Percentiles rank a stretch among this genome's conserved stretches.
Evolutionary conservation across 2,797 vertebrate genomes (phyloP).

Genomic region (Mus minutoides): DNA sequence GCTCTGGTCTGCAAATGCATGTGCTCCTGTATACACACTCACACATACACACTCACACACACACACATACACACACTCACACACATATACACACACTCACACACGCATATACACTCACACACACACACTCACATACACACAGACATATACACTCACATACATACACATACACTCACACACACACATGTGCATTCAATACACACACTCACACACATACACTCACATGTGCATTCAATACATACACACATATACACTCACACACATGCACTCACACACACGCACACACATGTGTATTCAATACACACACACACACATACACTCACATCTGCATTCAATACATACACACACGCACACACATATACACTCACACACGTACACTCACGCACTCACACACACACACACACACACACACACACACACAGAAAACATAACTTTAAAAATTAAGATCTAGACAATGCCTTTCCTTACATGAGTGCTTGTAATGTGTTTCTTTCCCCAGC

Average conservation of each 20-base stretch:
- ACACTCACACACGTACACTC: neutral
- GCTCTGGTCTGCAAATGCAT: neutral
- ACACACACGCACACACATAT: neutral
- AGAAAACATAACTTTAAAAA: neutral
- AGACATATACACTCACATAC: neutral
- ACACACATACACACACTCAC: too few relatives aligned
- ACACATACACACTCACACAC: neutral
- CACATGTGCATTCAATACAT: too few relatives aligned
- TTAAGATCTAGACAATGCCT: neutral
- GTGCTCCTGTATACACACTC: neutral
- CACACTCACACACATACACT: too few relatives aligned
- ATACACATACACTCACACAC: neutral
- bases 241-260: too few relatives aligned
- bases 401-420: neutral
- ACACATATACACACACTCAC: too few relatives aligned
- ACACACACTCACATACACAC: too few relatives aligned
- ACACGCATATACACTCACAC: neutral
- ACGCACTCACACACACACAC: too few relatives aligned
- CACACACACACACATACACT: too few relatives aligned
- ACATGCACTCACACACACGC: neutral
- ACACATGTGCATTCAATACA: too few relatives aligned
- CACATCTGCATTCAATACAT: neutral
- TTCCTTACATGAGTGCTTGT: neutral
- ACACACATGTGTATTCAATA: too few relatives aligned
- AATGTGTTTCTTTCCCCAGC: conserved; percentile 2